Conservation (phyloP, 2,888 invertebrate species). For the Cephus pulcher region DNA sequence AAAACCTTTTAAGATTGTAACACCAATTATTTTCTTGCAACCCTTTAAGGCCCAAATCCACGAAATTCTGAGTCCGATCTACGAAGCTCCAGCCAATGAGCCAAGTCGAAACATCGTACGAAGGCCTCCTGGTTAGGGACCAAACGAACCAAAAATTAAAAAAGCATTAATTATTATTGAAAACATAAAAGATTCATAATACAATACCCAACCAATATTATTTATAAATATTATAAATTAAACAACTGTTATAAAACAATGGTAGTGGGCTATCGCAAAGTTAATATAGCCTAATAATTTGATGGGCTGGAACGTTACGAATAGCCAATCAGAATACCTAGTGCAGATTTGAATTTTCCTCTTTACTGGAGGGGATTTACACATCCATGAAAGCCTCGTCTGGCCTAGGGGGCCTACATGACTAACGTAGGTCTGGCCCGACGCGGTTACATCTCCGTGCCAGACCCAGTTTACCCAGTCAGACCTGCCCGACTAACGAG, state of each 20-base stretch:
- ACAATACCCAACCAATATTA: not conserved
- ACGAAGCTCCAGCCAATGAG: not conserved
- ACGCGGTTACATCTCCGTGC: constrained; percentile 36
- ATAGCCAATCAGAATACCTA: not conserved
- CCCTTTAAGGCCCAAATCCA: not conserved
- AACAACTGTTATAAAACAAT: not conserved
- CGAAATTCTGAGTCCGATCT: not conserved
- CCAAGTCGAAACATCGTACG: not conserved
- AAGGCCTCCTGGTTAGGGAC: not conserved
- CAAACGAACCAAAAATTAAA: not conserved
- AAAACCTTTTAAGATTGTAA: not conserved
- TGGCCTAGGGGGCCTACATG: not conserved
- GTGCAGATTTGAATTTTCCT: not conserved
- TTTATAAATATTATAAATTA: not conserved
- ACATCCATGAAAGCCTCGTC: not conserved
- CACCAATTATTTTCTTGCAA: not conserved
- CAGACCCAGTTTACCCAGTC: constrained; percentile 5
- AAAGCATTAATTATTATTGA: not conserved
- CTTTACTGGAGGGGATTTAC: not conserved
- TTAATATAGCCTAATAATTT: not conserved
- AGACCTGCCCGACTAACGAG: constrained; percentile 14
- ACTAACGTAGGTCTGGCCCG: constrained; percentile 24
- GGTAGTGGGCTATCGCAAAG: not conserved
- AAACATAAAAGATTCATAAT: not conserved
- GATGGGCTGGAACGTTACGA: not conserved